These are phyloP conservation scores for Neoascia interrupta DNA, from an alignment of 2,888 invertebrate species.

Conservation along the genomic window DNA sequence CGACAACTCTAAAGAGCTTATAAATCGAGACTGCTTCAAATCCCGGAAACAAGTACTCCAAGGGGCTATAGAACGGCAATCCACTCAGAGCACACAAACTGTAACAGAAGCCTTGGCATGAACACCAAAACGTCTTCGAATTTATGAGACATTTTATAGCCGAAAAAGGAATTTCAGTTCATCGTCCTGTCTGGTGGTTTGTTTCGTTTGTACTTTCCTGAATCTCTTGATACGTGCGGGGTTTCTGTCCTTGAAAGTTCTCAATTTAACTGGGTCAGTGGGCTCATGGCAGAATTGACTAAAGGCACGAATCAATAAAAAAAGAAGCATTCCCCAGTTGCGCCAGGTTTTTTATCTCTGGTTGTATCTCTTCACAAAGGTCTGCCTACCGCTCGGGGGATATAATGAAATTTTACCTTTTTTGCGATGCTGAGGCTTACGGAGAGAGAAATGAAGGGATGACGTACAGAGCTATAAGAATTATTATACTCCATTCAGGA, in stretches of 20 bases:
- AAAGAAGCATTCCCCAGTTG: not conserved
- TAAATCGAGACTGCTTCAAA: not conserved
- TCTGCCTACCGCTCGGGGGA: no score
- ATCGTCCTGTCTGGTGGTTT: slow-evolving; percentile 9
- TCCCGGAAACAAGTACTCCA: not conserved
- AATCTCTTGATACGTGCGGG: no score
- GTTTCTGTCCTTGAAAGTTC: not conserved
- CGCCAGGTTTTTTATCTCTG: slow-evolving; percentile 5
- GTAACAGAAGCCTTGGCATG: not conserved
- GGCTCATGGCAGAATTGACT: slow-evolving; percentile 11
- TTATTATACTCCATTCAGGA: no score
- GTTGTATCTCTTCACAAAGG: no score
- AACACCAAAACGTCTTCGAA: no score
- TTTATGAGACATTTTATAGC: slow-evolving; percentile 14
- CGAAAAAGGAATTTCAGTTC: not conserved
- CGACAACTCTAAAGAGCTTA: no score
- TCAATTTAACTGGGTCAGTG: slow-evolving; percentile 13
- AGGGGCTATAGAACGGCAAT: not conserved
- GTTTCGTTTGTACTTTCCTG: not conserved
- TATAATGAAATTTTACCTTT: no score
- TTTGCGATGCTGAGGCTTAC: no score
- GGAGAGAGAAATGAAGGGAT: no score
- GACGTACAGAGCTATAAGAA: no score
- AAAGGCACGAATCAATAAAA: slow-evolving; percentile 22
- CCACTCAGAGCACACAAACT: not conserved